These are phyloP conservation scores for Montipora sp. DNA, from an alignment of 64 coral and sea anemone species.

Conservation along the genomic window DNA sequence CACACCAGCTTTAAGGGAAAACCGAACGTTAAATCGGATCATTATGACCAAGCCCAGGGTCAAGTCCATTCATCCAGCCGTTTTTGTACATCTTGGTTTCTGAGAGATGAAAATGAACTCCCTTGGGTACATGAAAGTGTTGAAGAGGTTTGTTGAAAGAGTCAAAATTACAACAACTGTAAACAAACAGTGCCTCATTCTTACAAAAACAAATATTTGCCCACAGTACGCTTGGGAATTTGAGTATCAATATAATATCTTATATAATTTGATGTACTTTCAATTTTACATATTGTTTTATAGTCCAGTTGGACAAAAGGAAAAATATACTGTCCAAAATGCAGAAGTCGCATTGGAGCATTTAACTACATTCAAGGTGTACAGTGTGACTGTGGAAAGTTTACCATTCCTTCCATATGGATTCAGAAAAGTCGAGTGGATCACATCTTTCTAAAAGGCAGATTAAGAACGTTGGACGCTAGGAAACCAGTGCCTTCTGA, in stretches of 20 bases:
- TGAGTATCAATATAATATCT: no score
- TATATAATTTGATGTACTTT: background rate
- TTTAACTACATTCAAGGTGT: constrained; percentile 86
- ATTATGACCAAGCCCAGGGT: no score
- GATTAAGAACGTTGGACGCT: background rate
- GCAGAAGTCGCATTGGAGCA: constrained; percentile 76
- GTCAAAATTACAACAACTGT: background rate
- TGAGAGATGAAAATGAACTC: constrained; percentile 50
- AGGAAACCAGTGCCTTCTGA: background rate
- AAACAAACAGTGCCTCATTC: no score
- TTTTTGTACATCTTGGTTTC: constrained; percentile 80
- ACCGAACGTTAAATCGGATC: background rate
- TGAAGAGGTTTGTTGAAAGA: constrained; percentile 42
- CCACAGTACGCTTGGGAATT: no score
- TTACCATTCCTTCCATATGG: constrained; percentile 82
- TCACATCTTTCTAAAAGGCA: background rate
- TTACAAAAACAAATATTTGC: no score
- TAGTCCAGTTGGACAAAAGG: constrained; percentile 84
- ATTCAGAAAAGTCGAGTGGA: constrained; percentile 88
- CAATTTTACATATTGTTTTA: background rate
- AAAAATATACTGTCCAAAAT: constrained; percentile 88
- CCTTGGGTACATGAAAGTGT: constrained; percentile 67
- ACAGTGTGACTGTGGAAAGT: constrained; percentile 75
- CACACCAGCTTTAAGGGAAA: background rate
- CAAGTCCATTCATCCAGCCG: background rate